Evolutionary conservation across 1,140 invertebrate species (phyloP).

Genomic region (Fopius arisanus): DNA sequence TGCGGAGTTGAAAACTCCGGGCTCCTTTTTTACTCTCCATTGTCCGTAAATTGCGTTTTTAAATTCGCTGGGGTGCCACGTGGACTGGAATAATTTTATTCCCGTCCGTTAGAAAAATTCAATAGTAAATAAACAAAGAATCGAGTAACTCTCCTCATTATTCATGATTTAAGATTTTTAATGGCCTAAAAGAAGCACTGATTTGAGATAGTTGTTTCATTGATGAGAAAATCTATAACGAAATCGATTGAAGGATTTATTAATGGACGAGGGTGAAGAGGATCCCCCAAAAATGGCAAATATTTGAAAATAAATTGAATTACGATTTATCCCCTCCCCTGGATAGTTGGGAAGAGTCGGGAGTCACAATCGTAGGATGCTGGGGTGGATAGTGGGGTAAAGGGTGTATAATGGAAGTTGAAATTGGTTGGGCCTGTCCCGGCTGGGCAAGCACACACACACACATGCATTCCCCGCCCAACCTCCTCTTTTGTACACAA

Average conservation of each 20-base stretch:
- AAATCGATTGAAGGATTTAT: no score
- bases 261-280: neutral
- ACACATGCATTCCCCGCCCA: neutral
- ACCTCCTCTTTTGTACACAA: slow-evolving; percentile 13
- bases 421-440: slow-evolving; percentile 64
- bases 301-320: neutral
- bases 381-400: slow-evolving; percentile 24
- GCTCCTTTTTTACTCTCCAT: slow-evolving; percentile 43
- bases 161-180: no score
- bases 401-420: slow-evolving; percentile 64
- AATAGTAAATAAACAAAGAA: no score
- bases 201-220: no score
- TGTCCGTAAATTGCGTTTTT: slow-evolving; percentile 62
- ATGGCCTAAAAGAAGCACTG: no score
- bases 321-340: neutral
- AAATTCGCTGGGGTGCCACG: slow-evolving; percentile 47
- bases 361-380: neutral
- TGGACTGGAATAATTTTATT: slow-evolving; percentile 33
- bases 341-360: slow-evolving; percentile 51
- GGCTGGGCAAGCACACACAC: slow-evolving; percentile 50
- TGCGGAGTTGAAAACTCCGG: neutral
- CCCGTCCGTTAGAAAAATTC: no score
- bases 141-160: no score
- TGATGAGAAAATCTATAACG: no score
- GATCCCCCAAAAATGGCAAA: neutral